Conservation (phyloP, 30 jellyfish, hydroid and myxozoan genomes). For the Chironex yamaguchii region DNA sequence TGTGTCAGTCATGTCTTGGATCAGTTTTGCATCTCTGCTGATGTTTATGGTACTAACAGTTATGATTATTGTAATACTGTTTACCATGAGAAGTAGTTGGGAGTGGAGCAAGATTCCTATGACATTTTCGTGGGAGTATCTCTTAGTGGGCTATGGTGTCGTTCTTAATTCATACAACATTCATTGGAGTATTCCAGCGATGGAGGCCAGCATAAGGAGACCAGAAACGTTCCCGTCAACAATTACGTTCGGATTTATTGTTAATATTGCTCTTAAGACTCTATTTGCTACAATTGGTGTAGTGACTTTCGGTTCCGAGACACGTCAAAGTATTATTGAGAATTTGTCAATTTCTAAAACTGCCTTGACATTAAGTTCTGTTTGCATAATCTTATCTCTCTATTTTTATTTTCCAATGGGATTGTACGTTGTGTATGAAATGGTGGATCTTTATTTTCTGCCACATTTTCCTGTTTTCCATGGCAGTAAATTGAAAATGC, state of each 20-base stretch:
- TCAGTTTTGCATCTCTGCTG: slow-evolving; percentile 52
- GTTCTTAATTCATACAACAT: slow-evolving; percentile 40
- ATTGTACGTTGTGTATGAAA: slow-evolving; percentile 75
- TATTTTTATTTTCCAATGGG: slow-evolving; percentile 58
- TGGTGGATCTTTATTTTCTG: slow-evolving; percentile 62
- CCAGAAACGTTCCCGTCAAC: slow-evolving; percentile 51
- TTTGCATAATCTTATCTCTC: slow-evolving; percentile 24
- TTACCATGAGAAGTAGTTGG: slow-evolving; percentile 46
- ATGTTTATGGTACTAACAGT: slow-evolving; percentile 3
- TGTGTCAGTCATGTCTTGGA: slow-evolving; percentile 75
- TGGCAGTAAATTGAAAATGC: background rate
- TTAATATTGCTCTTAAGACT: slow-evolving; percentile 46
- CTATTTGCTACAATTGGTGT: slow-evolving; percentile 63
- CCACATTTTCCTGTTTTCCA: slow-evolving; percentile 47
- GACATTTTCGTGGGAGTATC: background rate
- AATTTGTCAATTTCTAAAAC: slow-evolving; percentile 16
- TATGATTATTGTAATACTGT: slow-evolving; percentile 7
- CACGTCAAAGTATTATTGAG: slow-evolving; percentile 40
- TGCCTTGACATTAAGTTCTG: slow-evolving; percentile 14
- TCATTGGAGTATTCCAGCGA: slow-evolving; percentile 72
- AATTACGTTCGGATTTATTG: slow-evolving; percentile 4
- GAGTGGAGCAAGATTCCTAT: background rate
- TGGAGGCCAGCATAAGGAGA: slow-evolving; percentile 78
- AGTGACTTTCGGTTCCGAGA: slow-evolving; percentile 47
- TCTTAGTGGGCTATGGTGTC: slow-evolving; percentile 72